phyloP scores from a whole-genome alignment of 2,113 vertebrate species.

The Psammodynastes pulverulentus region DNA sequence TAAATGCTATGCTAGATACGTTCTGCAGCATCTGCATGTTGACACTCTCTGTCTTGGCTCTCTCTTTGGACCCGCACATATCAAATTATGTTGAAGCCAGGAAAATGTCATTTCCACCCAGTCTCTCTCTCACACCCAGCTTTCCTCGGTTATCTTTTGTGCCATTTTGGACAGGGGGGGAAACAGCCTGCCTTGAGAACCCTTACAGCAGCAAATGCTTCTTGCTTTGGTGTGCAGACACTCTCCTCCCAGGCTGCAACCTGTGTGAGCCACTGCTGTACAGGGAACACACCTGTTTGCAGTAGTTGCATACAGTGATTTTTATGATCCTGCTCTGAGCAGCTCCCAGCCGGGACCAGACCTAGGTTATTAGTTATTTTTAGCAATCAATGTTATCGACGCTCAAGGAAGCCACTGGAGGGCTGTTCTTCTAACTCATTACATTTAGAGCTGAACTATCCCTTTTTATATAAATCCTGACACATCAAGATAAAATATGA shows the following conservation, averaged over 20 bases:
- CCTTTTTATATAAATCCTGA: slow-evolving; percentile 72
- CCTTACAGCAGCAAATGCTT: background rate
- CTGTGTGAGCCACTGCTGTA: background rate
- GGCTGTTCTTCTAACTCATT: slow-evolving; percentile 74
- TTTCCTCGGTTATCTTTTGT: background rate
- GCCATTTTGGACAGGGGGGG: background rate
- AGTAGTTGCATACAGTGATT: rapidly evolving
- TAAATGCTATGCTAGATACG: background rate
- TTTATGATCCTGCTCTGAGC: rapidly evolving
- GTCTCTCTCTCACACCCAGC: background rate
- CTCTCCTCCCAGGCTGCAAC: background rate
- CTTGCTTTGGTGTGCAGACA: background rate
- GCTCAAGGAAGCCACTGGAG: slow-evolving; percentile 68
- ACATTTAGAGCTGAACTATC: slow-evolving; percentile 72
- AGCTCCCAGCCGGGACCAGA: slow-evolving; percentile 13
- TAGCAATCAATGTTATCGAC: slow-evolving; percentile 72
- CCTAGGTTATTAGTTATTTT: slow-evolving; percentile 66
- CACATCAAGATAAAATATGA: slow-evolving; percentile 68
- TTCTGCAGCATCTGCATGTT: background rate
- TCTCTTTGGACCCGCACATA: background rate
- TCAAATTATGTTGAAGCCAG: background rate
- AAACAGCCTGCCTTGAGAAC: background rate
- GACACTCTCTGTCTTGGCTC: background rate
- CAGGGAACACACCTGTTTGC: background rate
- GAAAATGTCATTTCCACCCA: background rate